Base-by-base conservation (phyloP, 64 coral and sea anemone species). In the Montipora sp. region DNA sequence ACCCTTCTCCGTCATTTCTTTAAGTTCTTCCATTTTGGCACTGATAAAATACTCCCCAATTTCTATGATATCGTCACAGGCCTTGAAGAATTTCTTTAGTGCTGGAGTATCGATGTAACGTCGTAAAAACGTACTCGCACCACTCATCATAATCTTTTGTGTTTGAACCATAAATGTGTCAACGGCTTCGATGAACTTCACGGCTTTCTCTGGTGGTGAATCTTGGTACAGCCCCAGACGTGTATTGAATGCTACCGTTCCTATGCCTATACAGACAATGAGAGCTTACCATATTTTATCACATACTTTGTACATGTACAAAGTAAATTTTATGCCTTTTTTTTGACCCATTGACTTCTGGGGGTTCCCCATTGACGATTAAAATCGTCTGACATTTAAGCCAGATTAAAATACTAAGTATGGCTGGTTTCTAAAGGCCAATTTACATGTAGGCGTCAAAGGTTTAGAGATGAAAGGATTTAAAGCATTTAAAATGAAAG, bases 141-240 rank as follows among this genome's bases (percentile, higher is more conserved):
- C 8, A 8, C 73, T 61, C 8, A 93, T 14, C 13, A 51, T 11
- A 27, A 27, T 27, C 2, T 22, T 14, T 1, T 87, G 75, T 2
- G 72, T 47, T 1, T 3, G 13, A 9, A 47, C 6, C 24, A 93
- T 47, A 5, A 51, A 10, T 2, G 78, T 75, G 7, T 86, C 22
- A 1, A 93, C 47, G 2, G 74, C 12, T 68, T 87, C 10, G 27
- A 93, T 93, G 75, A 87, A 69, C 13, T 43, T 44, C 48, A 78
- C 4, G 0, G 75, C 73, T 43, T 87, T 74, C 43, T 76, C 50
- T 27, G 57, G 87, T 7, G 91, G 91, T 12, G 91, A 82, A 5
- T 93, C 91, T 65, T 93, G 57, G 44, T 87, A 93, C 2, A 93
- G 47, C 19, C 91, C 91, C 18, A 93, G 76, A 7, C 83, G 66